phyloP scores from a whole-genome alignment of 2,797 vertebrate genomes.

The Parauchenoglanis punctatus region DNA sequence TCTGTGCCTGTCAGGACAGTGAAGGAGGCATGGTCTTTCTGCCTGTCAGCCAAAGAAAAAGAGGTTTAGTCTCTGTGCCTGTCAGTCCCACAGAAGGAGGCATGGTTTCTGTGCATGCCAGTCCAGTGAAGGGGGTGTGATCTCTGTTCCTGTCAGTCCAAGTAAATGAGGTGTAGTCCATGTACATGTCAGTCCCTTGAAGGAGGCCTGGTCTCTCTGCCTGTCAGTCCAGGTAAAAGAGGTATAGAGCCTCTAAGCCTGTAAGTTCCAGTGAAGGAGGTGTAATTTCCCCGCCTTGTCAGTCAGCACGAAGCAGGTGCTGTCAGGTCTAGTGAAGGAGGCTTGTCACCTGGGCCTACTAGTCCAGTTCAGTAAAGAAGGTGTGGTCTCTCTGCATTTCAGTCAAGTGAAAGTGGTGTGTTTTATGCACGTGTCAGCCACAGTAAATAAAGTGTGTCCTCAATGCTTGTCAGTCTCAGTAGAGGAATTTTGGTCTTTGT shows the following conservation, averaged over 20 bases:
- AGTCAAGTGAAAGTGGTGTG: background rate
- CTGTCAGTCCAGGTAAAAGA: background rate
- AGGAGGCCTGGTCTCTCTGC: background rate
- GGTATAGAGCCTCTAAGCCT: background rate
- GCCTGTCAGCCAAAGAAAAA: background rate
- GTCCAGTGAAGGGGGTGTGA: background rate
- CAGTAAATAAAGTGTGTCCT: too few species aligned
- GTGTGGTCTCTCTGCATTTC: background rate
- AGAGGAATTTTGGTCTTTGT: too few species aligned
- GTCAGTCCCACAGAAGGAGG: background rate
- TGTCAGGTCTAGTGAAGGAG: background rate
- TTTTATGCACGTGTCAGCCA: too few species aligned
- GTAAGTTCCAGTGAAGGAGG: background rate
- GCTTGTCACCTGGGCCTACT: too few species aligned
- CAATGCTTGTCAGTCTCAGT: too few species aligned
- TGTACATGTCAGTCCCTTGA: background rate
- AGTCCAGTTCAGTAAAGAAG: background rate
- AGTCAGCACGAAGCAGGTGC: background rate
- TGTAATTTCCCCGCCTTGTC: too few species aligned
- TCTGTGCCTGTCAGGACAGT: background rate
- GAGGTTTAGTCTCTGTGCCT: background rate
- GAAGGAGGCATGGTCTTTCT: background rate
- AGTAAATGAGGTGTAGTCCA: background rate
- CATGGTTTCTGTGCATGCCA: background rate
- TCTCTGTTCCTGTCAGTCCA: background rate